Percentiles rank a stretch among this genome's conserved stretches.
Evolutionary conservation across 2,888 invertebrate genomes (phyloP).

Genomic region (Eumacrocentrus americanus): DNA sequence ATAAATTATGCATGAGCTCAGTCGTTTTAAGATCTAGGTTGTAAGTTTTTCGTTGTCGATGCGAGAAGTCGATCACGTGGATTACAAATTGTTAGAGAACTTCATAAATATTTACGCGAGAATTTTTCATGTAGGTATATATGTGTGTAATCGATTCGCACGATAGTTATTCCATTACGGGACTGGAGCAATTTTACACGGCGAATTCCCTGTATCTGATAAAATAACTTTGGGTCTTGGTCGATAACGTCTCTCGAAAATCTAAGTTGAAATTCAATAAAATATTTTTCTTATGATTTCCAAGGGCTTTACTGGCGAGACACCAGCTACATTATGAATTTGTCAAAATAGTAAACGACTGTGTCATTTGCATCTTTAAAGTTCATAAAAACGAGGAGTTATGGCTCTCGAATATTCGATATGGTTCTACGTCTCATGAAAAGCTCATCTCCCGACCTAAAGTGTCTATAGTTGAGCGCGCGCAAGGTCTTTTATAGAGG

Average conservation of each 20-base stretch:
- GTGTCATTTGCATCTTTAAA: neutral
- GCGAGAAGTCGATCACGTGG: conserved; percentile 14
- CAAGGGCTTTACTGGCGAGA: neutral
- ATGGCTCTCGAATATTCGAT: conserved; percentile 4
- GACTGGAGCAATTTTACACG: neutral
- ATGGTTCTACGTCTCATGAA: conserved; percentile 6
- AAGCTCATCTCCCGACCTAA: neutral
- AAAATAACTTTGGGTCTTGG: neutral
- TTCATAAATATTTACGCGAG: conserved; percentile 19
- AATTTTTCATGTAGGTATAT: neutral
- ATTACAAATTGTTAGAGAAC: conserved; percentile 16
- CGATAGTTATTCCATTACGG: neutral
- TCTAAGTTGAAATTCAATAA: neutral
- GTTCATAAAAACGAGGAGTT: neutral
- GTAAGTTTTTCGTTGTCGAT: conserved; percentile 6
- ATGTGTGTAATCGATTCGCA: neutral
- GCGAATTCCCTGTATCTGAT: neutral
- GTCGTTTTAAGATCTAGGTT: conserved; percentile 12
- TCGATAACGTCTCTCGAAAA: neutral
- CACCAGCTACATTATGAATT: neutral
- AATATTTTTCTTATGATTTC: neutral
- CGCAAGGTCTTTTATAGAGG: conserved; percentile 1
- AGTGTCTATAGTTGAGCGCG: neutral
- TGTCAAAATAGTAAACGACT: neutral
- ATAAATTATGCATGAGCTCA: conserved; percentile 22